Conservation (phyloP, 1,140 invertebrate species). For the Heliconius hermathena region DNA sequence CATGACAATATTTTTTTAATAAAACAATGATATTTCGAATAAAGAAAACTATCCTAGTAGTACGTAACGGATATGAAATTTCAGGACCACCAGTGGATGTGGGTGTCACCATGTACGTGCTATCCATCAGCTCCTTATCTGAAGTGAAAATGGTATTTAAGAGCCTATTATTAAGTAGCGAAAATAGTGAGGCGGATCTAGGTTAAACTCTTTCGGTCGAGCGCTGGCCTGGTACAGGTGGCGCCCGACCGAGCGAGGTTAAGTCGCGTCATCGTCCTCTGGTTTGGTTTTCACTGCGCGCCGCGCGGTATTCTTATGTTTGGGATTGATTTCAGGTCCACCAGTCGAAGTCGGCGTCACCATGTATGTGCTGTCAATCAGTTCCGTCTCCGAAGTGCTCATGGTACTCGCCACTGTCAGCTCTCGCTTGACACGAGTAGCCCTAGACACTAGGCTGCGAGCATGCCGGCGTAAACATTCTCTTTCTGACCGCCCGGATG, state of each 20-base stretch:
- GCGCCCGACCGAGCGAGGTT: constrained; percentile 63
- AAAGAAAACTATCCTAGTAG: not conserved
- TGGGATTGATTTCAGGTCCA: constrained; percentile 90
- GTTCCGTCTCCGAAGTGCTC: constrained; percentile 98
- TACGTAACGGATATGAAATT: constrained; percentile 73
- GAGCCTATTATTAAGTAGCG: constrained; percentile 60
- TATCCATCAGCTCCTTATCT: constrained; percentile 98
- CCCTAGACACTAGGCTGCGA: constrained; percentile 68
- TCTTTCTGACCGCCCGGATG: constrained; percentile 57
- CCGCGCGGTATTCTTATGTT: constrained; percentile 65
- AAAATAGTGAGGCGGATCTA: constrained; percentile 45
- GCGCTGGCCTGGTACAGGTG: constrained; percentile 34
- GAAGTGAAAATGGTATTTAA: constrained; percentile 97
- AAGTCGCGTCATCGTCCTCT: constrained; percentile 67
- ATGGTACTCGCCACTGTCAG: constrained; percentile 89
- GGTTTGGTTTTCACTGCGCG: constrained; percentile 81
- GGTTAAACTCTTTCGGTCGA: constrained; percentile 62
- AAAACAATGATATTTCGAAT: not conserved
- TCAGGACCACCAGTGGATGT: constrained; percentile 97
- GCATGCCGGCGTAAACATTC: constrained; percentile 64
- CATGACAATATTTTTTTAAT: not conserved
- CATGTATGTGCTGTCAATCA: constrained; percentile 99
- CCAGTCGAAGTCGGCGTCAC: constrained; percentile 98
- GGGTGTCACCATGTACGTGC: constrained; percentile 98
- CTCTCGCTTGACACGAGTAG: constrained; percentile 71